phyloP scores from a whole-genome alignment of 1,140 invertebrate genomes.

The Apis laboriosa region DNA sequence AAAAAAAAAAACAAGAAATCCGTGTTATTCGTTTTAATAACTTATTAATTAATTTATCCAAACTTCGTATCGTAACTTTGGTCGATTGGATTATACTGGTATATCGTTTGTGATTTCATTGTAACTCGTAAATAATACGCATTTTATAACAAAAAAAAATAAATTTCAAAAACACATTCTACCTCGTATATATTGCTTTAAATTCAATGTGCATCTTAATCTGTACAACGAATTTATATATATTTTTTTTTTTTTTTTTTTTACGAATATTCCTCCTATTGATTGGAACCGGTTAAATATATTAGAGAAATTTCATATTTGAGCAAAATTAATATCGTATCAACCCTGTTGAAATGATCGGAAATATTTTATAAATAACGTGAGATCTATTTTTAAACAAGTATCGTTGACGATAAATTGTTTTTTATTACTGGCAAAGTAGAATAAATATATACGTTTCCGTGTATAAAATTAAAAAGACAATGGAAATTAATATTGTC shows the following conservation, averaged over 20 bases:
- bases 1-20: no score
- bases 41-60: slow-evolving; percentile 10
- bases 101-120: background rate
- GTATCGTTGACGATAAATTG: background rate
- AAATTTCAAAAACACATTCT: background rate
- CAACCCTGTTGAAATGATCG: background rate
- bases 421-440: background rate
- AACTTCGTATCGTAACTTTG: background rate
- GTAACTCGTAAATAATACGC: no score
- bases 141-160: background rate
- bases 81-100: background rate
- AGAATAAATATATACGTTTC: background rate
- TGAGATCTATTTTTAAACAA: background rate
- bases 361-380: background rate
- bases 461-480: background rate
- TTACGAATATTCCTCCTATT: background rate
- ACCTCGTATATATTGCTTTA: background rate
- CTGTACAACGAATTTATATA: background rate
- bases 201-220: background rate
- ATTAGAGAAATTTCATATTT: background rate
- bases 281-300: background rate
- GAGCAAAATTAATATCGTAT: no score
- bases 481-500: background rate
- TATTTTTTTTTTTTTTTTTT: background rate
- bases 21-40: background rate